Percentiles rank a stretch among this genome's conserved stretches.
These are phyloP conservation scores for Gulo gulo DNA, from an alignment of 2,113 vertebrate genomes.

Conservation along the genomic window DNA sequence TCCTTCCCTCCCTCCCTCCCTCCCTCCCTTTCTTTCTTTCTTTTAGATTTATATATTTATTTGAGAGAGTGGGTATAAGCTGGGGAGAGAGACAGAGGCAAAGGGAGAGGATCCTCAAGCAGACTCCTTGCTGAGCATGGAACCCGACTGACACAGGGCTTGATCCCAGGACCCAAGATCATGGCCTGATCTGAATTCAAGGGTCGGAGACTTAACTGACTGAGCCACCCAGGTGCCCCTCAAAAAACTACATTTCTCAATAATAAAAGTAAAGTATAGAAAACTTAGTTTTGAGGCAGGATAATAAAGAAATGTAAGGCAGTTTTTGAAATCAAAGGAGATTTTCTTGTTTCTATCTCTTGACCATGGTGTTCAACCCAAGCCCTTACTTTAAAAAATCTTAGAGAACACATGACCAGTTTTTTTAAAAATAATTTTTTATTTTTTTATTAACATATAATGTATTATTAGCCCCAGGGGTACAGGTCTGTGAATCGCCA, in stretches of 20 bases:
- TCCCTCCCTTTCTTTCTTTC: too few relatives aligned
- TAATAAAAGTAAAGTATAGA: neutral
- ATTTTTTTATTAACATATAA: too few relatives aligned
- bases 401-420: neutral
- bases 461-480: too few relatives aligned
- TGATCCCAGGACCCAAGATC: neutral
- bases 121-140: neutral
- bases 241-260: neutral
- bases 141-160: neutral
- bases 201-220: neutral
- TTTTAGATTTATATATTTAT: neutral
- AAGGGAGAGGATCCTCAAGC: neutral
- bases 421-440: neutral
- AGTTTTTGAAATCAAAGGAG: conserved; percentile 30
- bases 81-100: neutral
- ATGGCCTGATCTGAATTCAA: neutral
- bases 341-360: neutral
- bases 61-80: neutral
- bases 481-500: too few relatives aligned
- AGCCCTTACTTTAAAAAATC: neutral
- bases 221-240: neutral
- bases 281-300: conserved; percentile 25
- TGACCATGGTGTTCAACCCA: neutral
- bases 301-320: neutral
- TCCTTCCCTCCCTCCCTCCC: rapidly evolving